Evolutionary conservation across 2,888 invertebrate genomes (phyloP).

Genomic region (Sesia apiformis): DNA sequence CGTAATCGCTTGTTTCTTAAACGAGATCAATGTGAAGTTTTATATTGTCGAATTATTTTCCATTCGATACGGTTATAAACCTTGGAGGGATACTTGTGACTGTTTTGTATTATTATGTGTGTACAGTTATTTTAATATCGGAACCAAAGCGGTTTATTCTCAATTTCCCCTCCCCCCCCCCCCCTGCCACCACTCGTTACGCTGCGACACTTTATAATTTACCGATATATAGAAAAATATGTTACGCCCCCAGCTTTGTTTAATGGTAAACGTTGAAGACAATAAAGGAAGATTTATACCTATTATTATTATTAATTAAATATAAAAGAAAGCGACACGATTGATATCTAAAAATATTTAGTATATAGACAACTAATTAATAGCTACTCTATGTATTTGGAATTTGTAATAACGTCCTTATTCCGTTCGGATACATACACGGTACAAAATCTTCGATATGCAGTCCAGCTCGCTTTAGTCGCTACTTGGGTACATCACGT

Average conservation of each 20-base stretch:
- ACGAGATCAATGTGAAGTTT: background rate
- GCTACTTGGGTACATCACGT: no score
- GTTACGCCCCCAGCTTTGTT: conserved; percentile 43
- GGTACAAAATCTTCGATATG: no score
- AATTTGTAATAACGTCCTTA: conserved; percentile 31
- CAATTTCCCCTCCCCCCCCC: conserved; percentile 37
- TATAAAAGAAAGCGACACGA: conserved; percentile 55
- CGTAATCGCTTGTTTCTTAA: background rate
- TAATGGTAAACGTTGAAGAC: conserved; percentile 66
- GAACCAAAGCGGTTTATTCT: conserved; percentile 59
- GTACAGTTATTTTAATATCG: conserved; percentile 34
- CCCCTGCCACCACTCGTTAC: conserved; percentile 61
- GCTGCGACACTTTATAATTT: conserved; percentile 35
- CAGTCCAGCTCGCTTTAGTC: no score
- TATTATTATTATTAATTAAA: conserved; percentile 55
- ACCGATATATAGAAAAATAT: background rate
- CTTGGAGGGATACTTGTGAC: conserved; percentile 31
- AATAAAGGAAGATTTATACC: conserved; percentile 72
- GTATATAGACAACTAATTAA: conserved; percentile 38
- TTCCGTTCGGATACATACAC: conserved; percentile 18
- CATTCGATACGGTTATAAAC: conserved; percentile 46
- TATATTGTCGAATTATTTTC: background rate
- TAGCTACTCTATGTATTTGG: conserved; percentile 29
- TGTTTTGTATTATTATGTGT: conserved; percentile 27
- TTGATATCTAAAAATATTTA: conserved; percentile 62